Base-by-base conservation (phyloP, 2,113 vertebrate species). In the Nycticryphes semicollaris region DNA sequence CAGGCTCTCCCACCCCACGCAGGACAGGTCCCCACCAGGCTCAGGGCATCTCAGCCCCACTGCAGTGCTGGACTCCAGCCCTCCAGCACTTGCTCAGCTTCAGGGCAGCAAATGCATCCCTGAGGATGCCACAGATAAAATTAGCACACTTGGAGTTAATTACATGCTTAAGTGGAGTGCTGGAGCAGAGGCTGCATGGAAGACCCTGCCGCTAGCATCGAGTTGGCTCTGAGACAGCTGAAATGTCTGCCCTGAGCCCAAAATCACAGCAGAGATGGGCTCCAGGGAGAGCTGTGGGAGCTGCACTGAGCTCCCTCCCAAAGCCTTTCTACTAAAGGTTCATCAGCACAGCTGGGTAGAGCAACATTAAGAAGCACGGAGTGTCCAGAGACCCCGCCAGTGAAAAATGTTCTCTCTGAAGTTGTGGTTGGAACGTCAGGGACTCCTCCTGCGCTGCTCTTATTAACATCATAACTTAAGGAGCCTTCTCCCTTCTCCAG, bases 391-490 rank as follows among this genome's bases (percentile, higher is more conserved):
- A 72, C 73, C 24, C 23, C 47, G 84, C 80, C 77, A 72, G 2
- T 84, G 84, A 94, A 70, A 91, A 87, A 95, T 75, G 77, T 91
- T 95, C 76, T 76, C 78, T 88, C 87, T 89, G 72, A 87, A 82
- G 76, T 35, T 91, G 84, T 25, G 53, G 66, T 77, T 90, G 85
- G 89, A 95, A 87, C 96, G 84, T 87, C 60, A 78, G 78, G 47
- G 87, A 62, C 83, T 87, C 87, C 93, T 96, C 63, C 96, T 89
- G 91, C 14, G 75, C 89, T 15, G 64, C 84, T 37, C 93, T 98
- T 98, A 97, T 98, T 96, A 97, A 97, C 94, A 94, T 94, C 97
- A 93, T 97, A 97, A 98, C 96, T 98, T 98, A 97, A 77, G 93
- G 86, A 94, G 93, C 94, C 92, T 89, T 96, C 63, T 86, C 25